These are phyloP conservation scores for Sander lucioperca DNA, from an alignment of 2,113 vertebrate genomes.

Conservation along the genomic window DNA sequence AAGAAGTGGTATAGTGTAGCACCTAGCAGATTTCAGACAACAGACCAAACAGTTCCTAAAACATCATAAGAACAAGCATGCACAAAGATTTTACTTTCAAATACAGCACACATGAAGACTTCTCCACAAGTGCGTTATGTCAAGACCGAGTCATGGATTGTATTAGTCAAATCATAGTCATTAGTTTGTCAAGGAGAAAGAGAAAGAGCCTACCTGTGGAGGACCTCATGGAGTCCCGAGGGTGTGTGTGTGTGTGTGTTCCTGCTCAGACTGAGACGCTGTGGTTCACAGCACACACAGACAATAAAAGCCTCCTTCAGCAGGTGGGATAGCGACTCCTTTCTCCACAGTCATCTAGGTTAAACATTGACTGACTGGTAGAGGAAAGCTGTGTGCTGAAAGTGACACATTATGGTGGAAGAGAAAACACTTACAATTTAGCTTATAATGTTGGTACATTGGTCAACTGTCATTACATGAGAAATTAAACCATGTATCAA, in stretches of 20 bases:
- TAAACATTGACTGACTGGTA: conserved; percentile 76
- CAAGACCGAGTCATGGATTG: background rate
- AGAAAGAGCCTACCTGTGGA: conserved; percentile 65
- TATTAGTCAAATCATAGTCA: conserved; percentile 17
- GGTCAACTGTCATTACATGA: background rate
- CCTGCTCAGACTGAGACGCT: conserved; percentile 1
- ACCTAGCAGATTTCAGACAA: background rate
- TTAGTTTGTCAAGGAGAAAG: conserved; percentile 6
- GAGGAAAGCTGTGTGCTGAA: conserved; percentile 9
- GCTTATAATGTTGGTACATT: background rate
- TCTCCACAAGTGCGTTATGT: background rate
- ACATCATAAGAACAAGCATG: background rate
- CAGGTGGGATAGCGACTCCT: conserved; percentile 42
- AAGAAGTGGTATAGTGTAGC: background rate
- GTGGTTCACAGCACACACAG: conserved; percentile 56
- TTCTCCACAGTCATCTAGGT: conserved; percentile 40
- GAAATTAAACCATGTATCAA: background rate
- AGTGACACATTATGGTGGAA: conserved; percentile 3
- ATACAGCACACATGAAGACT: background rate
- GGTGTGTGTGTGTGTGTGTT: conserved; percentile 11
- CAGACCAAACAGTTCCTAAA: background rate
- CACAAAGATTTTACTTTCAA: background rate
- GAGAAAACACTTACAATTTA: background rate
- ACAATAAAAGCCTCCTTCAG: conserved; percentile 54
- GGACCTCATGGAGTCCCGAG: conserved; percentile 60